phyloP scores from a whole-genome alignment of 2,797 vertebrate species.

The Argentina silus region DNA sequence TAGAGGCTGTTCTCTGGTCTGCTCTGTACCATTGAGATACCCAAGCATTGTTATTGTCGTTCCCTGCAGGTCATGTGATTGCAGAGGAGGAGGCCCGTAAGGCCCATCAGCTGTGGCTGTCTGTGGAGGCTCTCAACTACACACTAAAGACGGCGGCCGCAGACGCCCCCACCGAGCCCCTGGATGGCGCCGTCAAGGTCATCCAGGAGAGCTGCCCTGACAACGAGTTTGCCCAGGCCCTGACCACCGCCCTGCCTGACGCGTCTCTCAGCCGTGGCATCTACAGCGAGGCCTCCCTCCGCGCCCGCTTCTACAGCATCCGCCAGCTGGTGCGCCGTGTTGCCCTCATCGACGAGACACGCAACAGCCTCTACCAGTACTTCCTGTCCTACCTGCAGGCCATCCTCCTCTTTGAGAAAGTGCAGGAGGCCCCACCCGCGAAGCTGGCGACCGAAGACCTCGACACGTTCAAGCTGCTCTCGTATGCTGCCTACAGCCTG shows the following conservation, averaged over 20 bases:
- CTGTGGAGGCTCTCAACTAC: constrained; percentile 89
- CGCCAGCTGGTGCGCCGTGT: constrained; percentile 88
- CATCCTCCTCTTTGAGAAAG: constrained; percentile 84
- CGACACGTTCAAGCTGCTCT: constrained; percentile 90
- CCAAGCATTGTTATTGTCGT: neutral
- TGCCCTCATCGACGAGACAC: constrained; percentile 91
- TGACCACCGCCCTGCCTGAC: constrained; percentile 84
- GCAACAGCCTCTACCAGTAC: constrained; percentile 95
- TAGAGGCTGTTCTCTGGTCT: neutral
- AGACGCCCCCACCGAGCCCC: constrained; percentile 80
- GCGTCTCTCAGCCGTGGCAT: constrained; percentile 88
- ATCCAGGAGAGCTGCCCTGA: constrained; percentile 81
- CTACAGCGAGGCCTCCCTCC: constrained; percentile 91
- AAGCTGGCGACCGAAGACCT: constrained; percentile 84
- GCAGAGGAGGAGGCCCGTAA: constrained; percentile 92
- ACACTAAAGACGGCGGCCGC: constrained; percentile 80
- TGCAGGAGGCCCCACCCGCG: constrained; percentile 82
- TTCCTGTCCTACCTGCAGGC: constrained; percentile 96
- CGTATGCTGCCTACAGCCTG: constrained; percentile 91
- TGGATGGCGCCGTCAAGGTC: constrained; percentile 80
- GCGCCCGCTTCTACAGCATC: constrained; percentile 85
- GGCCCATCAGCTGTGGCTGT: constrained; percentile 95
- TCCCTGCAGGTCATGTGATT: constrained; percentile 83
- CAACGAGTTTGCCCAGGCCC: constrained; percentile 85
- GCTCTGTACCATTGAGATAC: neutral